These are phyloP conservation scores for Belgica antarctica DNA, from an alignment of 2,888 invertebrate species.

Conservation along the genomic window DNA sequence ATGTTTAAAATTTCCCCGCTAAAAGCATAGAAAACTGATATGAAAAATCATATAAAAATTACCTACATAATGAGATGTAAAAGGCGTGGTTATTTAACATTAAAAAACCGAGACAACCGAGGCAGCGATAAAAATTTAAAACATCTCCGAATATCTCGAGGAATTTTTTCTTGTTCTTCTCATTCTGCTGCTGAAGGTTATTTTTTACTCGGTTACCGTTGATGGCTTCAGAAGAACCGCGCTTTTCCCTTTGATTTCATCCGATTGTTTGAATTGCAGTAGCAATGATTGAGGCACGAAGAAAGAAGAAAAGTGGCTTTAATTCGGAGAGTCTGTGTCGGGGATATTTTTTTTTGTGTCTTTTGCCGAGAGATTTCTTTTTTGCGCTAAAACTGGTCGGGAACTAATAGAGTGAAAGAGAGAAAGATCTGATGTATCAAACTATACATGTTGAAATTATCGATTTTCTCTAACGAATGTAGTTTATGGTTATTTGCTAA, in stretches of 20 bases:
- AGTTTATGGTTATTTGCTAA: constrained; percentile 43
- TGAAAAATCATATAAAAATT: constrained; percentile 44
- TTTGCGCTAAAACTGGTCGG: constrained; percentile 9
- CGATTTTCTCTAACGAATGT: constrained; percentile 43
- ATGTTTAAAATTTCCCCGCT: constrained; percentile 41
- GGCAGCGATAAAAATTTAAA: constrained; percentile 42
- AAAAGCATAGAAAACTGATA: constrained; percentile 39
- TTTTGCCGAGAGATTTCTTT: neutral
- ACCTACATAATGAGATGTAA: constrained; percentile 44
- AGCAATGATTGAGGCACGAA: constrained; percentile 15
- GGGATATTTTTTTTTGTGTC: neutral
- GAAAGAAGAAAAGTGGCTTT: constrained; percentile 29
- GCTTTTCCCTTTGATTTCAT: constrained; percentile 40
- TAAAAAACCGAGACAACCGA: constrained; percentile 32
- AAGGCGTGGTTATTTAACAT: constrained; percentile 44
- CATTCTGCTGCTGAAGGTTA: constrained; percentile 31
- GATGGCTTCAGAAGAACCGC: constrained; percentile 36
- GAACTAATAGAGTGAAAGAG: constrained; percentile 27
- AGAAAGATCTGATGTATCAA: constrained; percentile 37
- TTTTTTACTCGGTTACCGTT: constrained; percentile 18
- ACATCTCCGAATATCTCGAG: constrained; percentile 37
- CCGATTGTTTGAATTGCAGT: constrained; percentile 43
- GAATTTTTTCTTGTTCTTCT: constrained; percentile 36
- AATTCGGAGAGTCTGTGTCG: constrained; percentile 26
- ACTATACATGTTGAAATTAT: constrained; percentile 43